Evolutionary conservation across 2,888 invertebrate genomes (phyloP), one percentile per base, ranked within the genome.

Genomic region (Rhagonycha fulva): DNA sequence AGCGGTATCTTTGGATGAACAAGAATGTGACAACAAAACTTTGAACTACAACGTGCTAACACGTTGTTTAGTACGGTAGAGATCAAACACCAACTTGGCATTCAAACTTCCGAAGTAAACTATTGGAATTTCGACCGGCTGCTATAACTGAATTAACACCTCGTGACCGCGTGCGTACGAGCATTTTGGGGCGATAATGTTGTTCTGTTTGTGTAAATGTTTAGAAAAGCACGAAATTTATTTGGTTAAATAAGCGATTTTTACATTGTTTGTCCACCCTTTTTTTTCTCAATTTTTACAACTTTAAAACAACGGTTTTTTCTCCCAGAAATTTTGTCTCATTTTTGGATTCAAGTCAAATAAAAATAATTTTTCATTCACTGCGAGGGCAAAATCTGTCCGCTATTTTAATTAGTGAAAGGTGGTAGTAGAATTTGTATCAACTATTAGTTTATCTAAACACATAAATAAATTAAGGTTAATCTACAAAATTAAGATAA

Each of bases 91-190:
- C 68, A 75, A 75, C 77, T 74, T 77, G 71, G 74, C 71, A 74
- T 74, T 74, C 71, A 77, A 77, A 74, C 72, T 77, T 77, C 74
- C 74, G 74, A 77, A 75, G 74, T 77, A 71, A 77, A 77, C 77
- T 77, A 77, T 77, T 63, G 77, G 77, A 77, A 77, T 77, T 77
- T 77, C 77, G 72, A 77, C 74, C 77, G 77, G 75, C 77, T 74
- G 71, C 75, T 77, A 74, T 70, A 75, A 77, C 72, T 75, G 75
- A 77, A 77, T 77, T 77, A 77, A 77, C 77, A 77, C 77, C 77
- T 77, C 76, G 76, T 76, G 76, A 69, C 76, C 76, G 76, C 76
- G 76, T 76, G 76, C 76, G 76, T 76, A 76, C 76, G 73, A 72
- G 76, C 67, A 71, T 71, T 69, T 76, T 66, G 70, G 67, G 73